Percentiles rank a stretch among this genome's conserved stretches.
phyloP scores from a whole-genome alignment of 1,140 invertebrate species.

The Drosophila suzukii region DNA sequence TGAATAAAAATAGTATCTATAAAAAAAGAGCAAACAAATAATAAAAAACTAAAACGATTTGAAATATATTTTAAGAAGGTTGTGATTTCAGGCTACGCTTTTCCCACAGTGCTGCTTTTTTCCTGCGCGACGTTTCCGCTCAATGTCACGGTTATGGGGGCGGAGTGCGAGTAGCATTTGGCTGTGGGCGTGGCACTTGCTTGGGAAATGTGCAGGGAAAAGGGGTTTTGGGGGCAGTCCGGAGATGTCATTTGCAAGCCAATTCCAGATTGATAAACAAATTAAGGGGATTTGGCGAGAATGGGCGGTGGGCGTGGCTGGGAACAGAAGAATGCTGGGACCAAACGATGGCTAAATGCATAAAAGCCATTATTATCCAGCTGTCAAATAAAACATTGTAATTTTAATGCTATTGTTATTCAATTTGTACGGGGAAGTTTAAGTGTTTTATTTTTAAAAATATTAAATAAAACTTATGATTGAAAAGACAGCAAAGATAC shows the following conservation, averaged over 20 bases:
- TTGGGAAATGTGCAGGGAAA: slow-evolving; percentile 21
- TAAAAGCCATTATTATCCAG: neutral
- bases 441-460: no score
- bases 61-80: no score
- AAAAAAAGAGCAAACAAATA: no score
- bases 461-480: no score
- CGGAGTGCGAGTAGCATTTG: slow-evolving; percentile 15
- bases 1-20: no score
- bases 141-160: slow-evolving; percentile 44
- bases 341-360: slow-evolving; percentile 6
- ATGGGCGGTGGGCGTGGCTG: slow-evolving; percentile 33
- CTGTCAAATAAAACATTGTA: slow-evolving; percentile 1
- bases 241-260: slow-evolving; percentile 68
- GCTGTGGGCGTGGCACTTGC: slow-evolving; percentile 62
- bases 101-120: slow-evolving; percentile 10
- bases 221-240: slow-evolving; percentile 17
- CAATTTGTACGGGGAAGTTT: neutral
- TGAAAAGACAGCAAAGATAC: no score
- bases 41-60: no score
- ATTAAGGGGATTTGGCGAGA: slow-evolving; percentile 13
- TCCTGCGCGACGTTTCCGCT: slow-evolving; percentile 5
- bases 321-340: slow-evolving; percentile 4
- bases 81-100: neutral
- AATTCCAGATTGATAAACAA: slow-evolving; percentile 65
- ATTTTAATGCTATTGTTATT: neutral